Conservation (phyloP, 2,797 vertebrate genomes). For the Adrianichthys oophorus region DNA sequence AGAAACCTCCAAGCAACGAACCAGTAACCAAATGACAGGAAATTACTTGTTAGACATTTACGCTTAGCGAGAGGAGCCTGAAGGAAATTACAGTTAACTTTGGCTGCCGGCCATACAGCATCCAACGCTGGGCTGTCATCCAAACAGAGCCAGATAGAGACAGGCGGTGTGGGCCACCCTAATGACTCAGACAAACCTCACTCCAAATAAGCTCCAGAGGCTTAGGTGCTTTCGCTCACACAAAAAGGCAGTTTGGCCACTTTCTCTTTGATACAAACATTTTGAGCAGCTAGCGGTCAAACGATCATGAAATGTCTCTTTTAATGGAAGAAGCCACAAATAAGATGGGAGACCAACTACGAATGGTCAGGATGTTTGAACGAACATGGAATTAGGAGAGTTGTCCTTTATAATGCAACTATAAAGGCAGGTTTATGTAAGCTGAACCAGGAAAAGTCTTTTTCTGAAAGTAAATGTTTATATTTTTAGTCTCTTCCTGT, state of each 20-base stretch:
- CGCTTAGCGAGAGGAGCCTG: background rate
- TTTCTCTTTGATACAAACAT: background rate
- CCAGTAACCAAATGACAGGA: background rate
- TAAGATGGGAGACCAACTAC: too few species aligned
- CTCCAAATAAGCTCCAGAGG: slow-evolving; percentile 19
- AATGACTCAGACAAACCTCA: slow-evolving; percentile 30
- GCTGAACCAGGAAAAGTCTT: too few species aligned
- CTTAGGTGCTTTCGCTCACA: background rate
- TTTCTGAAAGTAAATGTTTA: too few species aligned
- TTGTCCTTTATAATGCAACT: too few species aligned
- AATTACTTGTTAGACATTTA: background rate
- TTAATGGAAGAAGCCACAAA: too few species aligned
- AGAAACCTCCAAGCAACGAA: background rate
- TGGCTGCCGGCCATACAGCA: slow-evolving; percentile 25
- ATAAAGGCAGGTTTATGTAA: too few species aligned
- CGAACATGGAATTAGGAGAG: too few species aligned
- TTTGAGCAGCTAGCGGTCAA: background rate
- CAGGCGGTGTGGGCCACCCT: slow-evolving; percentile 16
- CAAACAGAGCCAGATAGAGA: slow-evolving; percentile 36
- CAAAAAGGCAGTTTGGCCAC: slow-evolving; percentile 3
- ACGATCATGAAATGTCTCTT: too few species aligned
- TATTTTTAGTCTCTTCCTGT: too few species aligned
- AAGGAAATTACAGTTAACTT: background rate
- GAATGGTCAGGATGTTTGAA: too few species aligned
- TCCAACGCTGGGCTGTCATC: slow-evolving; percentile 27